Percentiles rank a stretch among this genome's conserved stretches.
Conservation (phyloP, 2,888 invertebrate genomes). For the Sminthurinus aureus region DNA sequence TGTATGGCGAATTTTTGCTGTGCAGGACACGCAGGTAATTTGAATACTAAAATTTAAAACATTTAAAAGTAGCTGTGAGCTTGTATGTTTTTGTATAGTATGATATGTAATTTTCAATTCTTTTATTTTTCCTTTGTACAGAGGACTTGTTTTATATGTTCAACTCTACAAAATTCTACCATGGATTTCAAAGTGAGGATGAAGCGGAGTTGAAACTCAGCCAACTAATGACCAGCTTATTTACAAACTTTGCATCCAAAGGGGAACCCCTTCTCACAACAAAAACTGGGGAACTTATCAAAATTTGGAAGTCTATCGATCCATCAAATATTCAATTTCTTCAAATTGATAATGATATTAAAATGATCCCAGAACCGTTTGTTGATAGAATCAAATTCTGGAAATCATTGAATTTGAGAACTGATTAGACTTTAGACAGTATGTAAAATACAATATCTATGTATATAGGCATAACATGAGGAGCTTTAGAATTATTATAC, state of each 20-base stretch:
- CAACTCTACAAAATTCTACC: constrained; percentile 41
- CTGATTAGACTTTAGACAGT: constrained; percentile 1
- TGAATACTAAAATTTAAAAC: neutral
- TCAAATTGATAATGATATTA: constrained; percentile 41
- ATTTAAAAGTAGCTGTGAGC: too few species aligned
- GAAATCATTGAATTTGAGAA: constrained; percentile 31
- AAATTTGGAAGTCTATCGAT: constrained; percentile 52
- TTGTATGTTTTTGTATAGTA: too few species aligned
- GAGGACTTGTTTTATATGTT: constrained; percentile 48
- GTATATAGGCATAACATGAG: too few species aligned
- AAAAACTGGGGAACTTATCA: constrained; percentile 43
- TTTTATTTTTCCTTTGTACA: neutral
- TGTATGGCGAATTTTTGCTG: too few species aligned
- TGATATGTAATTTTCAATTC: too few species aligned
- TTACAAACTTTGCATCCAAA: constrained; percentile 51
- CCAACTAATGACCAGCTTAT: constrained; percentile 53
- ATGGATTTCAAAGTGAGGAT: constrained; percentile 46
- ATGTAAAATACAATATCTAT: neutral
- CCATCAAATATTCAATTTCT: constrained; percentile 47
- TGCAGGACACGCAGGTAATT: too few species aligned
- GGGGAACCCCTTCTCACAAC: constrained; percentile 49
- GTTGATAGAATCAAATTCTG: constrained; percentile 39
- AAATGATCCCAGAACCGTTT: constrained; percentile 42
- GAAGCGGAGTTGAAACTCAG: constrained; percentile 53
- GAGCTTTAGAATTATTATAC: too few species aligned